These are phyloP conservation scores for Punctoribates punctum DNA, from an alignment of 2,888 invertebrate species.

Conservation along the genomic window DNA sequence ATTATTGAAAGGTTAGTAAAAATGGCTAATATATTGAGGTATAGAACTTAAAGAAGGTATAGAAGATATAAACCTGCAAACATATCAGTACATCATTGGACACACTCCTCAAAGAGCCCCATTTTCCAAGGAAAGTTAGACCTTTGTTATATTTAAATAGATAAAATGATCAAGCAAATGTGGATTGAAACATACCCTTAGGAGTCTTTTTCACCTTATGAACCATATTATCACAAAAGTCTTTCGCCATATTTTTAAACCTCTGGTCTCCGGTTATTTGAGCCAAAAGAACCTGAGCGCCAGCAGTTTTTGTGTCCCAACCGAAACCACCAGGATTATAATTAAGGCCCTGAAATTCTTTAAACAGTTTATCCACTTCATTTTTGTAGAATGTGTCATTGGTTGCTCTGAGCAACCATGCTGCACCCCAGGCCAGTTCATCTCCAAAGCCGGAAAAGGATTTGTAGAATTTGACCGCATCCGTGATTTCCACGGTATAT, in stretches of 20 bases:
- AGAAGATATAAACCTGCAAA: neutral
- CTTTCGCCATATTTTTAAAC: neutral
- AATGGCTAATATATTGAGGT: too few relatives aligned
- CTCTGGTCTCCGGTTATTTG: neutral
- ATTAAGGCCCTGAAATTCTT: neutral
- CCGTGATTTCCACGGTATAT: neutral
- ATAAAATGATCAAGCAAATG: neutral
- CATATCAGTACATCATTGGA: neutral
- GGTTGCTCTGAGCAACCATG: neutral
- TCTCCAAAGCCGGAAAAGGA: neutral
- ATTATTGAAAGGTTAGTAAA: neutral
- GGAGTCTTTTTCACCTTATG: neutral
- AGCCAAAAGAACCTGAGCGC: neutral
- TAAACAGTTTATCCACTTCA: neutral
- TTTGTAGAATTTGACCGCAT: neutral
- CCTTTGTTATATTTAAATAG: neutral
- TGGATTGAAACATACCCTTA: neutral
- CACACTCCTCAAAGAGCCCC: neutral
- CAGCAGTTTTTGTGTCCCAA: conserved; percentile 19
- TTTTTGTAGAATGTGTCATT: neutral
- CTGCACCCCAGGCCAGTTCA: conserved; percentile 11
- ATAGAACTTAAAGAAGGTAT: too few relatives aligned
- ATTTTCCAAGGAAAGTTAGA: neutral
- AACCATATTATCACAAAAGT: neutral
- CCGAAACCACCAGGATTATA: neutral